phyloP scores from a whole-genome alignment of 2,888 invertebrate species.

The Gymnosoma rotundatum region DNA sequence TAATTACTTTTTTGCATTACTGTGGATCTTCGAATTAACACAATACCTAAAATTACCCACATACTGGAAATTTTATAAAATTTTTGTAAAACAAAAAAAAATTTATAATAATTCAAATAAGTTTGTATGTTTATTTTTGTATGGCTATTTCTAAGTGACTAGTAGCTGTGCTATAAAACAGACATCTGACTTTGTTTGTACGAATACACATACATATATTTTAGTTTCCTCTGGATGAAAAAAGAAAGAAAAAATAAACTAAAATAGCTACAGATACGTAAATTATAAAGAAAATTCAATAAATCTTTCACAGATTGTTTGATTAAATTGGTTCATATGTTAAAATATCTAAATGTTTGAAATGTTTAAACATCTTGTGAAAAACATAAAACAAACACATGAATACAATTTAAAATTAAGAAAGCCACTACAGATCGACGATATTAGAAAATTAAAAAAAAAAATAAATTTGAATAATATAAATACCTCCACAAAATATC shows the following conservation, averaged over 20 bases:
- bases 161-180: constrained; percentile 52
- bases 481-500: too few relatives aligned
- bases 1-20: too few relatives aligned
- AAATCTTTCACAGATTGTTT: constrained; percentile 65
- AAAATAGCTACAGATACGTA: constrained; percentile 4
- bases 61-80: too few relatives aligned
- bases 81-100: too few relatives aligned
- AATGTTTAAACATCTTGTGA: constrained; percentile 30
- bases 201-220: not conserved
- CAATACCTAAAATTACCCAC: too few relatives aligned
- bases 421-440: too few relatives aligned
- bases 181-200: constrained; percentile 19
- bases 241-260: not conserved
- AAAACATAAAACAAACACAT: not conserved
- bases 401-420: too few relatives aligned
- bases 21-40: too few relatives aligned
- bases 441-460: too few relatives aligned
- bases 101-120: too few relatives aligned
- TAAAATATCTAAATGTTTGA: constrained; percentile 40
- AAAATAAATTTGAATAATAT: too few relatives aligned
- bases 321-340: constrained; percentile 60
- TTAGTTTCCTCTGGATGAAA: constrained; percentile 5
- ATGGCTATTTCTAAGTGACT: constrained; percentile 32
- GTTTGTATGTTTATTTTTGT: too few relatives aligned
- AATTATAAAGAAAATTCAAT: constrained; percentile 57